A percentile compares a stretch with the other conserved stretches of the same genome.
phyloP scores from a whole-genome alignment of 2,113 vertebrate species.

The Lycocorax pyrrhopterus region DNA sequence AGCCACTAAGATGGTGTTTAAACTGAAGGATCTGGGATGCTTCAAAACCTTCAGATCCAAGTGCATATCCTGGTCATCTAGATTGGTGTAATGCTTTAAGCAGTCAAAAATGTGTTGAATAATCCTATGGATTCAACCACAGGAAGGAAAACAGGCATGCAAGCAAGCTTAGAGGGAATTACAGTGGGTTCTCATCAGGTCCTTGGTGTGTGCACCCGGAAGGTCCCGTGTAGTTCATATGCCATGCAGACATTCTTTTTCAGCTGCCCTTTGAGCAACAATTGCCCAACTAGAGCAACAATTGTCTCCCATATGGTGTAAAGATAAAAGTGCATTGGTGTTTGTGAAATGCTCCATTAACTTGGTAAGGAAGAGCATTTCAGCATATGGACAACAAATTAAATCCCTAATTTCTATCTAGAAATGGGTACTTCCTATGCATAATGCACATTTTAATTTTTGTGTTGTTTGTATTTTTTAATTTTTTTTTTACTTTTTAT shows the following conservation, averaged over 20 bases:
- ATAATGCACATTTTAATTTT: background rate
- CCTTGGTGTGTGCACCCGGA: background rate
- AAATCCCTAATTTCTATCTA: background rate
- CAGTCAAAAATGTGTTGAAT: background rate
- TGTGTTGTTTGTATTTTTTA: background rate
- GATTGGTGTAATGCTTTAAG: background rate
- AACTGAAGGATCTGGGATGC: background rate
- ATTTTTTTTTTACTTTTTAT: background rate
- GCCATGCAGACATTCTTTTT: accelerated
- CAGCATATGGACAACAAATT: background rate
- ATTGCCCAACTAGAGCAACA: background rate
- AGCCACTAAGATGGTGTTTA: background rate
- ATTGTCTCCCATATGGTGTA: background rate
- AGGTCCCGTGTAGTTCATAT: background rate
- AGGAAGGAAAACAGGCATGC: background rate
- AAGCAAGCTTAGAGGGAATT: background rate
- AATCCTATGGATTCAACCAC: background rate
- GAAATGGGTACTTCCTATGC: background rate
- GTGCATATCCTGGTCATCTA: background rate
- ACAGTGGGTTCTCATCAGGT: background rate
- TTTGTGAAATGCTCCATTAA: background rate
- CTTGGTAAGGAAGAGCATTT: background rate
- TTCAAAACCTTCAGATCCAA: background rate
- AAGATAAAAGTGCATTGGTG: background rate
- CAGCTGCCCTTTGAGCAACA: background rate